These are phyloP conservation scores for Rousettus madagascariensis DNA, from an alignment of 2,797 vertebrate genomes.

Conservation along the genomic window DNA sequence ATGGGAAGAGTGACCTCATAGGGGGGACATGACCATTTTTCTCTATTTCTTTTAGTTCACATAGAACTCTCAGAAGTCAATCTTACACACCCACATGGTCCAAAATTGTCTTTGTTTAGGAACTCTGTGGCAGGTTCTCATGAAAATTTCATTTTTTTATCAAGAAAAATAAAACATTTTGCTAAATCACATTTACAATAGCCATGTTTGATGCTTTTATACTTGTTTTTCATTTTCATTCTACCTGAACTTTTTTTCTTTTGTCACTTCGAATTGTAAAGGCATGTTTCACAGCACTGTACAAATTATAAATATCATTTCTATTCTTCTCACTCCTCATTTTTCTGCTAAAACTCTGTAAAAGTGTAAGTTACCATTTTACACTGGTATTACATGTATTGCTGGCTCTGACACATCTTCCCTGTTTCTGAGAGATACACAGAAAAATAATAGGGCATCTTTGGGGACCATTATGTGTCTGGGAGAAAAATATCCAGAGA, in stretches of 20 bases:
- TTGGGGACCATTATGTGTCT: background rate
- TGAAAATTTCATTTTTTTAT: background rate
- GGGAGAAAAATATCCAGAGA: background rate
- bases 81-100: background rate
- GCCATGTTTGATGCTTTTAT: background rate
- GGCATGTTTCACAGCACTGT: background rate
- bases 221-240: background rate
- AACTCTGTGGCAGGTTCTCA: background rate
- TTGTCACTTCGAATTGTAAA: background rate
- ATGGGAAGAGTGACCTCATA: background rate
- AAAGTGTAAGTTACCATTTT: background rate
- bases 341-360: background rate
- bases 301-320: background rate
- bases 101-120: background rate
- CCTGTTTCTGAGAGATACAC: background rate
- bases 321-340: background rate
- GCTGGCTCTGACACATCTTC: background rate
- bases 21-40: background rate
- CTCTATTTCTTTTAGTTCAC: background rate
- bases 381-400: background rate
- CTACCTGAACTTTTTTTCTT: background rate
- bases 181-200: background rate
- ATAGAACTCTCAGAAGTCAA: background rate
- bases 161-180: background rate
- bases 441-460: background rate